Conservation (phyloP, 2,797 vertebrate genomes). For the Xenentodon cancila region DNA sequence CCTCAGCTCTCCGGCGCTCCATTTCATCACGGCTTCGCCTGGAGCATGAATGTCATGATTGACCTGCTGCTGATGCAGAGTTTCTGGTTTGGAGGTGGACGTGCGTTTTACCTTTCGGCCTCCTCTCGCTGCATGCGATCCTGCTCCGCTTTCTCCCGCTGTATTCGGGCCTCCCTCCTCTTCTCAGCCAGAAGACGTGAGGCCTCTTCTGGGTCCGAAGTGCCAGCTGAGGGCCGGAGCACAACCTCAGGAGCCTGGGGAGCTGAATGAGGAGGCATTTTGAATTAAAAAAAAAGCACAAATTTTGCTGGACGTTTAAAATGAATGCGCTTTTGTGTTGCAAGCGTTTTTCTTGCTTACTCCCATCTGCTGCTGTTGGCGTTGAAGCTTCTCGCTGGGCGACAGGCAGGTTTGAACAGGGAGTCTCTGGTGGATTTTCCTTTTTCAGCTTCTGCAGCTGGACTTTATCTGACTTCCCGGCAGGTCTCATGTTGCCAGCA, state of each 20-base stretch:
- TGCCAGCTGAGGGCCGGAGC: slow-evolving; percentile 83
- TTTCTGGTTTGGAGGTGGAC: background rate
- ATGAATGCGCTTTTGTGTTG: background rate
- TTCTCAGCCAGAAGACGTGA: slow-evolving; percentile 89
- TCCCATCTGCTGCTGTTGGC: slow-evolving; percentile 41
- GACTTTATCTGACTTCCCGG: slow-evolving; percentile 72
- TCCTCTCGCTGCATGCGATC: slow-evolving; percentile 80
- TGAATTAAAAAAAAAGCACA: slow-evolving; percentile 33
- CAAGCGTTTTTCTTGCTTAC: slow-evolving; percentile 44
- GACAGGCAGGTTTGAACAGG: slow-evolving; percentile 19
- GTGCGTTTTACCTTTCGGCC: slow-evolving; percentile 46
- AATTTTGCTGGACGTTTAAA: background rate
- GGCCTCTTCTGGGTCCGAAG: slow-evolving; percentile 89
- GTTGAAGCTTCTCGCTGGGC: slow-evolving; percentile 2
- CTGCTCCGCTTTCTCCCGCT: slow-evolving; percentile 88
- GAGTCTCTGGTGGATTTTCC: slow-evolving; percentile 20
- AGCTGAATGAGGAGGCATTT: slow-evolving; percentile 26
- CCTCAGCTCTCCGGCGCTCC: slow-evolving; percentile 84
- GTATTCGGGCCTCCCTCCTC: slow-evolving; percentile 89
- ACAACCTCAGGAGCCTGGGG: slow-evolving; percentile 34
- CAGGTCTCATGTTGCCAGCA: slow-evolving; percentile 73
- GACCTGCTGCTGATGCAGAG: background rate
- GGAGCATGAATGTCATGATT: slow-evolving; percentile 1
- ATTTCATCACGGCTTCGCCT: slow-evolving; percentile 87
- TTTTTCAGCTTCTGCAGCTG: slow-evolving; percentile 71